phyloP scores from a whole-genome alignment of 2,113 vertebrate genomes.

The Fregata magnificens region DNA sequence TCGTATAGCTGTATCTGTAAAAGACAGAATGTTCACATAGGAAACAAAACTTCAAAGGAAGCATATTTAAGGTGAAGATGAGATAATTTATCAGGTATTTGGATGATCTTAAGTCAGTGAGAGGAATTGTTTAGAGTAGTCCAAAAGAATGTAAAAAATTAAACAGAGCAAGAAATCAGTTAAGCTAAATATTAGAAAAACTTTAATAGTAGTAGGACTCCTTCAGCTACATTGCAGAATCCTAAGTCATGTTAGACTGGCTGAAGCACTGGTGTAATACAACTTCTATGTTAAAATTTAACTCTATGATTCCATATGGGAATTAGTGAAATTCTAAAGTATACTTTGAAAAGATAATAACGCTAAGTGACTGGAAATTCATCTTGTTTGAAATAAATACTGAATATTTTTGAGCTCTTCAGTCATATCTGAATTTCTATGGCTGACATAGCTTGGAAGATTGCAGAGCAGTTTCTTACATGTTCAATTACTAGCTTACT shows the following conservation, averaged over 20 bases:
- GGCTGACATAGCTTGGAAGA: not conserved
- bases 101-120: not conserved
- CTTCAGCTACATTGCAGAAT: not conserved
- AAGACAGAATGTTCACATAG: not conserved
- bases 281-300: not conserved
- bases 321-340: not conserved
- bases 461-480: not conserved
- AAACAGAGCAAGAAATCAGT: not conserved
- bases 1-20: not conserved
- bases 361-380: not conserved
- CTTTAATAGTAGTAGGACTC: not conserved
- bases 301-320: not conserved
- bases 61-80: not conserved
- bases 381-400: not conserved
- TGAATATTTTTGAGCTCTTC: not conserved
- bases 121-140: not conserved
- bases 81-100: not conserved
- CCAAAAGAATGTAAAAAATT: not conserved
- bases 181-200: not conserved
- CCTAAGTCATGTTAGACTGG: not conserved
- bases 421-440: not conserved
- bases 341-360: not conserved
- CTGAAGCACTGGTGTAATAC: not conserved
- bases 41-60: not conserved
- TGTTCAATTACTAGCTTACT: not conserved